These are phyloP conservation scores for Ophion ventricosus DNA, from an alignment of 2,888 invertebrate species.

Conservation along the genomic window DNA sequence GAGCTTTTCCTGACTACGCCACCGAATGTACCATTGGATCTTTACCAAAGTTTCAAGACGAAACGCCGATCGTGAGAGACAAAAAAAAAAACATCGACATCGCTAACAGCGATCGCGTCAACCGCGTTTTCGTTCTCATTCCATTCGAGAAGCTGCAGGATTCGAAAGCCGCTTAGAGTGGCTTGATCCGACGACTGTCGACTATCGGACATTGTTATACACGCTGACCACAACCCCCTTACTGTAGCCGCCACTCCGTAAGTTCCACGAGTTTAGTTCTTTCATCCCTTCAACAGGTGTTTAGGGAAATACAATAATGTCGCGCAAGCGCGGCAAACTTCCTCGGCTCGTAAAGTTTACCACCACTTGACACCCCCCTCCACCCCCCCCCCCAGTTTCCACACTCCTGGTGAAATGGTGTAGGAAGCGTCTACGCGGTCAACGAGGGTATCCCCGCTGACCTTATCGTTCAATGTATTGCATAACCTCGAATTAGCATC, in stretches of 20 bases:
- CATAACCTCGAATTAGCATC: slow-evolving; percentile 46
- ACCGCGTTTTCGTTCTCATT: neutral
- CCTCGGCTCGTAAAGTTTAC: slow-evolving; percentile 77
- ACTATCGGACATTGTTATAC: slow-evolving; percentile 79
- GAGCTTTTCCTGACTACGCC: no score
- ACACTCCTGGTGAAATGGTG: neutral
- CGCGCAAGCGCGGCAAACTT: slow-evolving; percentile 81
- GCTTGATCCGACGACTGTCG: slow-evolving; percentile 62
- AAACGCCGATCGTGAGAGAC: neutral
- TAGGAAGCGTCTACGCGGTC: slow-evolving; percentile 8
- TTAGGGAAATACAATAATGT: slow-evolving; percentile 83
- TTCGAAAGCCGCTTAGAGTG: slow-evolving; percentile 41
- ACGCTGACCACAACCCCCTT: slow-evolving; percentile 81
- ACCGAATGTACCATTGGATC: neutral
- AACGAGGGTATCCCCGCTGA: slow-evolving; percentile 31
- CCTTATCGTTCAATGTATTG: slow-evolving; percentile 27
- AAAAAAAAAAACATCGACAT: neutral
- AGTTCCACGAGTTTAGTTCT: slow-evolving; percentile 79
- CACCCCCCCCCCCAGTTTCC: neutral
- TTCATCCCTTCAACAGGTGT: slow-evolving; percentile 83
- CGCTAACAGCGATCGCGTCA: neutral
- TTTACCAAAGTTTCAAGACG: neutral
- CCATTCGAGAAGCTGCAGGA: slow-evolving; percentile 19
- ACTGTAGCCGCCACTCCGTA: slow-evolving; percentile 71
- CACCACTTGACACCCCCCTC: neutral